Evolutionary conservation across 2,113 vertebrate genomes (phyloP), one percentile per base, ranked within the genome.

Genomic region (Chaetops frenatus): DNA sequence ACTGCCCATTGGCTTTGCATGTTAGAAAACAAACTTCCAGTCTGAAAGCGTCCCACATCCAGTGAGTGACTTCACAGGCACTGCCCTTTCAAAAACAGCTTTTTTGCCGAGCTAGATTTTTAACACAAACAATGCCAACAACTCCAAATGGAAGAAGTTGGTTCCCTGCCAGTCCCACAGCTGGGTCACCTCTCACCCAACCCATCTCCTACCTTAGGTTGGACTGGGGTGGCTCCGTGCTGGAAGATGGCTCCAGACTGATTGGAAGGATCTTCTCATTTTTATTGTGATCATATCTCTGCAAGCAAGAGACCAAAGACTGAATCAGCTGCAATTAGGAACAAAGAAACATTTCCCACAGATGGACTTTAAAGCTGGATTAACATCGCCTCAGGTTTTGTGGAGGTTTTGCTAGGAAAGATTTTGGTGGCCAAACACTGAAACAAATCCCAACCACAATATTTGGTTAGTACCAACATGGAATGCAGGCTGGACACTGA

Each of bases 241-340:
- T 99, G 86, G 98, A 98, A 3, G 99, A 99, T 0, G 99, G 99
- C 77, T 99, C 99, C 90, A 99, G 98, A 81, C 99, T 99, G 93
- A 99, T 98, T 23, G 99, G 99, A 95, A 99, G 98, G 65, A 98
- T 98, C 97, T 99, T 99, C 90, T 99, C 99, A 54, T 98, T 99
- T 96, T 99, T 99, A 94, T 98, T 99, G 96, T 98, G 98, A 96
- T 99, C 99, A 3, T 99, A 99, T 94, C 98, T 99, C 99, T 99
- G 97, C 35, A 56, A 97, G 54, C 60, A 87, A 97, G 82, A 95
- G 81, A 93, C 12, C 80, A 74, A 88, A 67, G 38, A 76, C 0
- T 88, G 53, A 94, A 76, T 78, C 79, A 93, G 78, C 44, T 44
- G 51, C 25, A 58, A 76, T 85, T 44, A 88, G 1, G 2, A 80